These are phyloP conservation scores for Entosphenus tridentatus DNA, from an alignment of 2,113 vertebrate species.

Conservation along the genomic window DNA sequence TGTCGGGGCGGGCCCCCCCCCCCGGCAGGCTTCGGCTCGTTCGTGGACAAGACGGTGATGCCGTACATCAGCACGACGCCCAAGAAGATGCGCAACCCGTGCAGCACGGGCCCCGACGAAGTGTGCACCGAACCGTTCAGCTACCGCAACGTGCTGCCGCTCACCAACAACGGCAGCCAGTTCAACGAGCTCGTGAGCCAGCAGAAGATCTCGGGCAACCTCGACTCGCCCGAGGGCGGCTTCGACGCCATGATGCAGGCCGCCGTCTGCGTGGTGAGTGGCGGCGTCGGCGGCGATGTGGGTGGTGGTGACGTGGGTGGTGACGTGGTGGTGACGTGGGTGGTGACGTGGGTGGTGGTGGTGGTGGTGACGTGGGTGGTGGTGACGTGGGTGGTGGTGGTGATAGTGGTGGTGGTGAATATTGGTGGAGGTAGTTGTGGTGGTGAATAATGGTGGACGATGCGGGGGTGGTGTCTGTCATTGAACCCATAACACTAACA, in stretches of 20 bases:
- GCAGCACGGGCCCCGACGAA: conserved; percentile 6
- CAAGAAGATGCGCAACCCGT: conserved; percentile 14
- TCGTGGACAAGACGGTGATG: conserved; percentile 38
- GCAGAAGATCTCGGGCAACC: conserved; percentile 34
- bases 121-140: conserved; percentile 11
- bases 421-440: too few relatives aligned
- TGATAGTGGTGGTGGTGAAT: too few relatives aligned
- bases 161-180: conserved; percentile 13
- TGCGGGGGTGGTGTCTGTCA: too few relatives aligned
- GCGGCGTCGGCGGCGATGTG: neutral
- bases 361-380: too few relatives aligned
- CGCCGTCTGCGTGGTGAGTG: conserved; percentile 28
- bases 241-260: conserved; percentile 42
- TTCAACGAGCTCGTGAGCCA: conserved; percentile 20
- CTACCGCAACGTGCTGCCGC: conserved; percentile 13
- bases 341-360: too few relatives aligned
- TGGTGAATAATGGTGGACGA: too few relatives aligned
- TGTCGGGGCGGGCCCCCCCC: too few relatives aligned
- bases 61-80: conserved; percentile 31
- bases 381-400: too few relatives aligned
- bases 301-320: too few relatives aligned
- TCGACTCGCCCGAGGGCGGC: conserved; percentile 34
- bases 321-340: too few relatives aligned
- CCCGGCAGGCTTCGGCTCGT: conserved; percentile 36
- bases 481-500: too few relatives aligned